These are phyloP conservation scores for Theretra japonica DNA, from an alignment of 2,888 invertebrate genomes.

Conservation along the genomic window DNA sequence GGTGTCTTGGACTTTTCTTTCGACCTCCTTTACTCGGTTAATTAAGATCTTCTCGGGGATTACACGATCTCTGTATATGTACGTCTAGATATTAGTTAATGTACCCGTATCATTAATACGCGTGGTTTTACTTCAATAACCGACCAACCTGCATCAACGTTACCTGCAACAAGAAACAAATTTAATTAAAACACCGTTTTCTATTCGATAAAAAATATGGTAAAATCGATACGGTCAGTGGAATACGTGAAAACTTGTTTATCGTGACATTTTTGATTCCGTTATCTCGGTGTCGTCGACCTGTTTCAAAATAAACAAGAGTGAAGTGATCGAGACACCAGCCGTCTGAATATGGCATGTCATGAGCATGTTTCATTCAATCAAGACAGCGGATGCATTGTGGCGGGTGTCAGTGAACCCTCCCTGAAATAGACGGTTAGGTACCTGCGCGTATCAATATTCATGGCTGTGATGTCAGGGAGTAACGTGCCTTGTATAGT, in stretches of 20 bases:
- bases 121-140: constrained; percentile 51
- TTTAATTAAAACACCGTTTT: constrained; percentile 47
- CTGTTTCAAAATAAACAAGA: constrained; percentile 53
- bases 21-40: constrained; percentile 64
- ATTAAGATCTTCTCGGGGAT: constrained; percentile 68
- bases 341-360: constrained; percentile 38
- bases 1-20: constrained; percentile 67
- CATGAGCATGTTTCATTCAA: constrained; percentile 68
- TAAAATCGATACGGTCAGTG: constrained; percentile 50
- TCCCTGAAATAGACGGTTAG: constrained; percentile 47
- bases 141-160: constrained; percentile 65
- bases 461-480: constrained; percentile 53
- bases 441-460: constrained; percentile 56
- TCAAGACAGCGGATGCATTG: constrained; percentile 67
- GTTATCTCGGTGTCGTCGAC: constrained; percentile 59
- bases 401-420: constrained; percentile 57
- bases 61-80: constrained; percentile 55
- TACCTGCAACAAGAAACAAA: constrained; percentile 63
- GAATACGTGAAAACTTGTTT: constrained; percentile 54
- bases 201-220: constrained; percentile 44
- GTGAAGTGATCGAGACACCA: constrained; percentile 44
- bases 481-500: constrained; percentile 15
- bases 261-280: constrained; percentile 51
- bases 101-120: constrained; percentile 47
- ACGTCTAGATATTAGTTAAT: constrained; percentile 46